Conservation (phyloP, 2,797 vertebrate species). For the Gallirallus australis region DNA sequence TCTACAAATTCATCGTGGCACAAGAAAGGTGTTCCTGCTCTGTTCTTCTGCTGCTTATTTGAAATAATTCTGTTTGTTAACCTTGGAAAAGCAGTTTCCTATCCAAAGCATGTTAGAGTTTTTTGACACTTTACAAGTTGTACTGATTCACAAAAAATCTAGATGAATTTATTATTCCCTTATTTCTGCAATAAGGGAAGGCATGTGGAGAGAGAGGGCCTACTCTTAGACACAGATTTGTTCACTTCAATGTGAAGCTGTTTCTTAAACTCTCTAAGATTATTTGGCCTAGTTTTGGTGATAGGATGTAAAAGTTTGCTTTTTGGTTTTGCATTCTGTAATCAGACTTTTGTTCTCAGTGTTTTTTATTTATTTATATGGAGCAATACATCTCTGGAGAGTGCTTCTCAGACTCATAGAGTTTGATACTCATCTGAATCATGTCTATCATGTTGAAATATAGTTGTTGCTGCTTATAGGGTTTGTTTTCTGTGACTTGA, state of each 20-base stretch:
- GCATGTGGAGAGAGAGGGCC: accelerated
- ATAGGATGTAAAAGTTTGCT: not conserved
- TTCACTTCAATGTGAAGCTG: not conserved
- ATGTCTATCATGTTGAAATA: not conserved
- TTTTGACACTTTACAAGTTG: not conserved
- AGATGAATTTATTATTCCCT: not conserved
- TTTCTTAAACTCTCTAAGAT: not conserved
- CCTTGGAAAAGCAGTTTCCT: not conserved
- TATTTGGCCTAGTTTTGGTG: not conserved
- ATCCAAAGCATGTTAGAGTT: not conserved
- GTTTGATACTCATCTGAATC: not conserved
- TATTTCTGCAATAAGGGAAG: not conserved
- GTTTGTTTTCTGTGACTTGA: not conserved
- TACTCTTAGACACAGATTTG: not conserved
- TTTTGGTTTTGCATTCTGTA: not conserved
- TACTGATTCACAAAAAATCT: not conserved
- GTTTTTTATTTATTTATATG: not conserved
- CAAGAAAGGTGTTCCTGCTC: not conserved
- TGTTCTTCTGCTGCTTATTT: not conserved
- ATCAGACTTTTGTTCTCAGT: not conserved
- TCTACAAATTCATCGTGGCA: not conserved
- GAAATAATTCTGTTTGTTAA: not conserved
- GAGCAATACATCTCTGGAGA: not conserved
- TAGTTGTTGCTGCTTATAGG: not conserved
- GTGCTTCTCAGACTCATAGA: not conserved